These are phyloP conservation scores for Polyodon spathula DNA, from an alignment of 2,113 vertebrate species.

Conservation along the genomic window DNA sequence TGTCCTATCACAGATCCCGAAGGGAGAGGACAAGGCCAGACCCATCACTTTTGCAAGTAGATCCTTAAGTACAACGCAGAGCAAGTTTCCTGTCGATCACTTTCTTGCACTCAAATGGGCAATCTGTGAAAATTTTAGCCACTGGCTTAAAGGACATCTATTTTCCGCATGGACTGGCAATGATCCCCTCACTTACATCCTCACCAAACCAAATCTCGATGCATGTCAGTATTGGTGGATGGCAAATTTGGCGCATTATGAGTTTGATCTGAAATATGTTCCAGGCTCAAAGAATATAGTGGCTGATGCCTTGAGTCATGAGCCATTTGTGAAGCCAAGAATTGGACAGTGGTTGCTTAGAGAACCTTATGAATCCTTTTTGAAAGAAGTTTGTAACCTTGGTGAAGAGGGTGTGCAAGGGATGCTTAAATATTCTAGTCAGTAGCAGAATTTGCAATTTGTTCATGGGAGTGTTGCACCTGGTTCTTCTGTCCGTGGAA, in stretches of 20 bases:
- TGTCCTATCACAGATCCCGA: not conserved
- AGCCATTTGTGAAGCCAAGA: too few species aligned
- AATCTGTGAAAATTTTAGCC: constrained; percentile 13
- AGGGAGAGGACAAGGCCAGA: not conserved
- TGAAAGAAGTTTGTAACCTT: too few species aligned
- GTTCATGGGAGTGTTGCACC: too few species aligned
- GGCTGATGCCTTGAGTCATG: not conserved
- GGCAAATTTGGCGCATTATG: constrained; percentile 5
- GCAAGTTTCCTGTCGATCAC: not conserved
- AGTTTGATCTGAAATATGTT: constrained; percentile 8
- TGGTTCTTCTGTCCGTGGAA: too few species aligned
- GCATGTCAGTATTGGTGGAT: constrained; percentile 10
- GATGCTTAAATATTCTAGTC: too few species aligned
- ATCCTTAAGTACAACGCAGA: not conserved
- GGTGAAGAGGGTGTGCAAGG: too few species aligned
- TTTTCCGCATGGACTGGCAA: not conserved
- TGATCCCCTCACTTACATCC: not conserved
- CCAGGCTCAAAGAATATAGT: not conserved
- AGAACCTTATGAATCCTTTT: too few species aligned
- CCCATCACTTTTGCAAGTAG: constrained; percentile 9
- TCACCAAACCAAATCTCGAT: constrained; percentile 14
- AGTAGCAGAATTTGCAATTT: too few species aligned
- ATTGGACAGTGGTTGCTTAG: too few species aligned
- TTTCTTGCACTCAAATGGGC: not conserved
- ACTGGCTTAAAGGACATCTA: constrained; percentile 4